Evolutionary conservation across 2,797 vertebrate species (phyloP).

Genomic region (Parotocinclus haroldoi): DNA sequence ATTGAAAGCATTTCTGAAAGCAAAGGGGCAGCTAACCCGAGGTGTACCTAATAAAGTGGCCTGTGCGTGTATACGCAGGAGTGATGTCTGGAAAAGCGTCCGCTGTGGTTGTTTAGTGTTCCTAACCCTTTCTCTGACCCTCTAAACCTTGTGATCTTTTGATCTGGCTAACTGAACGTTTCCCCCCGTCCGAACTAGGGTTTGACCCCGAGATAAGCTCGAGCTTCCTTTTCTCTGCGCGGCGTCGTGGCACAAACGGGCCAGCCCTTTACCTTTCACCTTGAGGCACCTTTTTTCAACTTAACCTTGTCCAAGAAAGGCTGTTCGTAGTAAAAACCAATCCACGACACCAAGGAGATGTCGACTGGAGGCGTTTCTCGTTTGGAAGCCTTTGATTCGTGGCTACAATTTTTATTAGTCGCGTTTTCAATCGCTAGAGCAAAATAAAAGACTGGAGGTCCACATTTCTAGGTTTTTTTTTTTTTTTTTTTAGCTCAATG

Average conservation of each 20-base stretch:
- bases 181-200: conserved; percentile 31
- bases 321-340: conserved; percentile 9
- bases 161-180: conserved; percentile 23
- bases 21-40: too few species aligned
- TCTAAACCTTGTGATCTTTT: conserved; percentile 19
- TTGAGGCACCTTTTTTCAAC: conserved; percentile 33
- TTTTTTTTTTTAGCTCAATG: too few species aligned
- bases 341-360: background rate
- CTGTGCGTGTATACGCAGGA: too few species aligned
- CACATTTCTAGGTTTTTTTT: too few species aligned
- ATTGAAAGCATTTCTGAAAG: too few species aligned
- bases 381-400: conserved; percentile 15
- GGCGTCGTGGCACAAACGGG: conserved; percentile 33
- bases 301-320: conserved; percentile 21
- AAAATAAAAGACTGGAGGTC: too few species aligned
- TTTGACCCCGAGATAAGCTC: conserved; percentile 40
- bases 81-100: background rate
- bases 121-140: conserved; percentile 11
- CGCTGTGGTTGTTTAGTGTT: conserved; percentile 14
- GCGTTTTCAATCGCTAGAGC: too few species aligned
- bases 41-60: too few species aligned
- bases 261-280: conserved; percentile 42
- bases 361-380: background rate
- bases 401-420: too few species aligned
- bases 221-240: conserved; percentile 41